phyloP scores from a whole-genome alignment of 2,113 vertebrate species.

The Vombatus ursinus region DNA sequence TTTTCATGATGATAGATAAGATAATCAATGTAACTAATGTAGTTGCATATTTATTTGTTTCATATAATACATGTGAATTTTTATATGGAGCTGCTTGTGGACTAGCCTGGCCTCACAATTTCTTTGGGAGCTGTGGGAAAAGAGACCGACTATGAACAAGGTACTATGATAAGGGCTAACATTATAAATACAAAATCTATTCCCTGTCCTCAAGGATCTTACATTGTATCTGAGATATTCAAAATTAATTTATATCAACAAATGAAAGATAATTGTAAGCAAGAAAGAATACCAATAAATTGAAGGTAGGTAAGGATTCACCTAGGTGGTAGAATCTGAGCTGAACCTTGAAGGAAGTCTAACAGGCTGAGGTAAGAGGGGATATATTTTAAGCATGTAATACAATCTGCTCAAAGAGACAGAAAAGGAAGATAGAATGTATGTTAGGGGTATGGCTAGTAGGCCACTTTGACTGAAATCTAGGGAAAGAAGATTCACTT shows the following conservation, averaged over 20 bases:
- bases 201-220: background rate
- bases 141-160: background rate
- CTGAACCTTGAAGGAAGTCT: background rate
- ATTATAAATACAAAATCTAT: background rate
- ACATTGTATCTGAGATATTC: background rate
- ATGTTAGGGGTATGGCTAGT: background rate
- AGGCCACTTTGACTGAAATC: background rate
- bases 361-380: background rate
- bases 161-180: background rate
- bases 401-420: background rate
- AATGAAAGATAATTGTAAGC: background rate
- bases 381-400: background rate
- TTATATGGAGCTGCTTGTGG: background rate
- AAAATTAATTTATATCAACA: background rate
- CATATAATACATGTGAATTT: background rate
- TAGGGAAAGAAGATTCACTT: background rate
- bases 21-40: background rate
- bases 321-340: background rate
- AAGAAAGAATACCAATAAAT: background rate
- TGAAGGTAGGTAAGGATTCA: background rate
- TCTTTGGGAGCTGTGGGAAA: background rate
- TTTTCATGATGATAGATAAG: background rate
- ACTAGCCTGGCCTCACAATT: background rate
- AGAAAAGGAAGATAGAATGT: background rate
- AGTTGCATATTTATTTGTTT: background rate